Percentiles rank a stretch among this genome's conserved stretches.
Conservation (phyloP, 2,797 vertebrate genomes). For the Siniperca obscura region DNA sequence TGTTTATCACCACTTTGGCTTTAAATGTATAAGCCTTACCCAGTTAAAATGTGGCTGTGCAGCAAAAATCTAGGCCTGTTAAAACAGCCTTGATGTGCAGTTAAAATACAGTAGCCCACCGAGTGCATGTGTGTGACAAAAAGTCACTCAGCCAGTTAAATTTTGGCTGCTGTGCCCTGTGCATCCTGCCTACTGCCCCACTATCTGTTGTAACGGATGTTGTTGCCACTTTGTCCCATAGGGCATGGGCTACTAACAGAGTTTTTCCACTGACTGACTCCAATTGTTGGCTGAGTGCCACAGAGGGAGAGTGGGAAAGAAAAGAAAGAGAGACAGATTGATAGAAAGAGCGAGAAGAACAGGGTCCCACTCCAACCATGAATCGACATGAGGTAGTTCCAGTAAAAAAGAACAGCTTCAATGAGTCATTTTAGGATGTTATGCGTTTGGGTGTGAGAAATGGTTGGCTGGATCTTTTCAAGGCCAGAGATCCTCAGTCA, state of each 20-base stretch:
- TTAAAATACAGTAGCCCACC: constrained; percentile 22
- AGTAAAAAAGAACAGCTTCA: constrained; percentile 25
- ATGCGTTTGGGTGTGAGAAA: constrained; percentile 40
- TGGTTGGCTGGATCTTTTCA: constrained; percentile 45
- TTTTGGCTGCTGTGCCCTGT: constrained; percentile 47
- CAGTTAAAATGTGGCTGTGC: constrained; percentile 5
- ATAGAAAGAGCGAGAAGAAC: constrained; percentile 36
- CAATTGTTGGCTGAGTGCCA: constrained; percentile 72
- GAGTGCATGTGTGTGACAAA: constrained; percentile 49
- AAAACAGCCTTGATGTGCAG: constrained; percentile 21
- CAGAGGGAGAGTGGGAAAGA: constrained; percentile 48
- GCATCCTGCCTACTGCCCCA: constrained; percentile 51
- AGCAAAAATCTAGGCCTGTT: constrained; percentile 21
- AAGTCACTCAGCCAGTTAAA: constrained; percentile 55
- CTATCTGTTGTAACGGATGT: constrained; percentile 74
- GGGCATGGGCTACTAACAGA: constrained; percentile 80
- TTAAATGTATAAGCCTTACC: background rate
- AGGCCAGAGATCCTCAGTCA: constrained; percentile 53
- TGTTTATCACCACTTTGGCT: constrained; percentile 17
- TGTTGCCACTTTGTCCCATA: constrained; percentile 75
- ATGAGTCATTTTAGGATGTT: constrained; percentile 55
- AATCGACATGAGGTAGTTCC: constrained; percentile 51
- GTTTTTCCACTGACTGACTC: constrained; percentile 80
- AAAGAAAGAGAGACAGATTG: constrained; percentile 50
- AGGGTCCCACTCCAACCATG: constrained; percentile 29